Conservation (phyloP, 2,888 invertebrate species). For the Masnerella sp. region DNA sequence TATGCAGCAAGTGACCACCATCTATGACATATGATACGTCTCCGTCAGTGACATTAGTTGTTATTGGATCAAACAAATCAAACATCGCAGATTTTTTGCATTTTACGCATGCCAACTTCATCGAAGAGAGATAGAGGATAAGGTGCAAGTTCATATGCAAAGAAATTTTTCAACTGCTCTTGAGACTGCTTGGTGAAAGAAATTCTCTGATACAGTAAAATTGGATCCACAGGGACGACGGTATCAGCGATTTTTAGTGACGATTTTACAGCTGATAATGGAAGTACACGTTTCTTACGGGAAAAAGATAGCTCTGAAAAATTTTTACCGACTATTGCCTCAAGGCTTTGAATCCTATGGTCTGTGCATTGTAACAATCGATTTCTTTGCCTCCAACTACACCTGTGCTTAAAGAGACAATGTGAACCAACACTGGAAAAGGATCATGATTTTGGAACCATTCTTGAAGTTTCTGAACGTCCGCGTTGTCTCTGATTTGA, state of each 20-base stretch:
- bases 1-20: too few species aligned
- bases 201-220: constrained; percentile 60
- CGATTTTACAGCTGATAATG: background rate
- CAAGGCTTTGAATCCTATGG: constrained; percentile 67
- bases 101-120: too few species aligned
- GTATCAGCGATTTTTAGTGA: constrained; percentile 68
- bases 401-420: constrained; percentile 61
- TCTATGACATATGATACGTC: too few species aligned
- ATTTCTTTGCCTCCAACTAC: constrained; percentile 60
- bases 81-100: too few species aligned
- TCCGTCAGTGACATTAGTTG: too few species aligned
- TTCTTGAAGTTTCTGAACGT: constrained; percentile 66
- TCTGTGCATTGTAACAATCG: constrained; percentile 65
- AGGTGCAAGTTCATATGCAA: constrained; percentile 59
- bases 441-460: constrained; percentile 71
- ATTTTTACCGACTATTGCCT: constrained; percentile 63
- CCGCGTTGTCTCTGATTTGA: constrained; percentile 67
- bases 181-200: constrained; percentile 39
- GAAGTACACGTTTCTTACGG: constrained; percentile 57
- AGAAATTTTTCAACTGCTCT: constrained; percentile 53
- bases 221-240: constrained; percentile 46
- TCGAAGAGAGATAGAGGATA: constrained; percentile 62
- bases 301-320: constrained; percentile 66
- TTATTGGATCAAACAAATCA: too few species aligned
- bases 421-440: constrained; percentile 62